Conservation (phyloP, 2,888 invertebrate genomes). For the Ormyrus pomaceus region DNA sequence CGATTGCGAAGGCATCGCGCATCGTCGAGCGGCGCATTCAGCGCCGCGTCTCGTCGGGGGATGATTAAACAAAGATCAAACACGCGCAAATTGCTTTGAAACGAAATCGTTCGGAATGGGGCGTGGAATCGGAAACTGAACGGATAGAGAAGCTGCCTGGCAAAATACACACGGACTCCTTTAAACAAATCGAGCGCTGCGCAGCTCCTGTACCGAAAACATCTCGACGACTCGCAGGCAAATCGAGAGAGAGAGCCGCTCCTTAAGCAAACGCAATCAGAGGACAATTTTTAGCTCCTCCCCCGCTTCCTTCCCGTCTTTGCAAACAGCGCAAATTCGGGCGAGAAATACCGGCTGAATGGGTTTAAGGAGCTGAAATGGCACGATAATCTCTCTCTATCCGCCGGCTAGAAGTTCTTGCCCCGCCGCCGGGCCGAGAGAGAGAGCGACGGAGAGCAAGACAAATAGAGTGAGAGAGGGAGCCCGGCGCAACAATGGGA, state of each 20-base stretch:
- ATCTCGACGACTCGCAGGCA: background rate
- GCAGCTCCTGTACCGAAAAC: background rate
- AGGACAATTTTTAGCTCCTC: conserved; percentile 46
- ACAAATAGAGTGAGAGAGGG: conserved; percentile 19
- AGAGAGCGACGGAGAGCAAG: conserved; percentile 29
- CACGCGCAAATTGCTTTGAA: no score
- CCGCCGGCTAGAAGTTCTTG: conserved; percentile 22
- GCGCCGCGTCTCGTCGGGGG: no score
- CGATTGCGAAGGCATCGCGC: no score
- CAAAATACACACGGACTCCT: background rate
- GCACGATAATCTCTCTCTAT: conserved; percentile 46
- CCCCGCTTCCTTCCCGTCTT: background rate
- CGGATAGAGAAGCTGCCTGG: no score
- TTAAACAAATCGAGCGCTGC: conserved; percentile 30
- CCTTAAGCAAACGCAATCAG: conserved; percentile 55
- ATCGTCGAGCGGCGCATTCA: no score
- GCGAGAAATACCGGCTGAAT: conserved; percentile 24
- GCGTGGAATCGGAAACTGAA: no score
- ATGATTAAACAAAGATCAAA: no score
- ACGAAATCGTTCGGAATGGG: no score
- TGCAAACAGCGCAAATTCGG: conserved; percentile 18
- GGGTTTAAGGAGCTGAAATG: conserved; percentile 52
- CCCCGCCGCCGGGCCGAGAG: background rate
- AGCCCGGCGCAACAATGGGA: conserved; percentile 38
- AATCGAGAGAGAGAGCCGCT: conserved; percentile 22